Evolutionary conservation across 53 echinoderm and acorn worm species (phyloP), one percentile per base, ranked within the genome.

Genomic region (Mesocentrotus franciscanus): DNA sequence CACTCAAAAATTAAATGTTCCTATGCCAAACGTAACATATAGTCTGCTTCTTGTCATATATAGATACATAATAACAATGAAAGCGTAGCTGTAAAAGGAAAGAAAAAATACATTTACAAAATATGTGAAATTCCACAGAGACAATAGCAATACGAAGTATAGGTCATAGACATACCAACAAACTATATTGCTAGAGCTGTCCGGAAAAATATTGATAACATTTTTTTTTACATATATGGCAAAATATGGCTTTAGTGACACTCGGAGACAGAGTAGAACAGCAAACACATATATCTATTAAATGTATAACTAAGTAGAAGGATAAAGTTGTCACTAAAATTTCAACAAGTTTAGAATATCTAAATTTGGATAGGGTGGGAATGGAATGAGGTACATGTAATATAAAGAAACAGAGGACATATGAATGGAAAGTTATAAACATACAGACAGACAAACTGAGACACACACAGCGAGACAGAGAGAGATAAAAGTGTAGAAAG

Each of bases 201-300:
- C 81, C 81, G 42, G 78, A 78, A 78, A 78, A 78, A 12, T 33
- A 81, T 81, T 20, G 36, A 39, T 33, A 39, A 81, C 20, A 36
- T 17, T 81, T 15, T 78, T 85, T 35, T 15, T 36, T 81, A 13
- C 39, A 15, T 87, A 57, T 27, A 87, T 87, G 87, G 87, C 87
- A 87, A 87, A 87, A 87, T 87, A 58, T 87, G 87, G 87, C 87
- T 87, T 87, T 20, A 58, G 27, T 24, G 29, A 58, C 87, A 87
- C 56, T 58, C 56, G 6, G 24, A 55, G 20, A 81, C 59, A 87
- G n/a, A 87, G 20, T 7, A 58, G 42, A 9, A 58, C 39, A 87
- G 87, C 57, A 87, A 87, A 87, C 87, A 1, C 15, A 20, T 20
- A 84, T 12, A 84, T 49, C 39, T 36, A 84, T 20, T 66, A 66